Evolutionary conservation across 2,888 invertebrate species (phyloP), one percentile per base, ranked within the genome.

Genomic region (Nemotelus nigrinus): DNA sequence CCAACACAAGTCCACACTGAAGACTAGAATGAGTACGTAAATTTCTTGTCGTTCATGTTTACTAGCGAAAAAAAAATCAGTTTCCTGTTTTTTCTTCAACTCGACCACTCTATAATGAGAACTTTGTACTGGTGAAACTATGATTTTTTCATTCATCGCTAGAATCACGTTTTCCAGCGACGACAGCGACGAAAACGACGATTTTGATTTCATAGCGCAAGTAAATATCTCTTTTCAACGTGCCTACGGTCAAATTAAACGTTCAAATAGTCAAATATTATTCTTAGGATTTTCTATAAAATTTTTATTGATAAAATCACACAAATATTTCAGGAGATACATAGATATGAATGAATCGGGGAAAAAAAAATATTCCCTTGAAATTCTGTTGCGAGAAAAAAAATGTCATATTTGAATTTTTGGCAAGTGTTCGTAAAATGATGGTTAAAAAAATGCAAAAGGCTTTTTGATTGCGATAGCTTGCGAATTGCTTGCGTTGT

Each of bases 191-290:
- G 25, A 25, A 25, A 25, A 25, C 25, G 25, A 25, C 25, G 25
- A 25, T 25, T 25, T 25, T 25, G 25, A 25, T 25, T 25, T 25
- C 25, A 25, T 25, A 25, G 25, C 25, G 25, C 25, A 25, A 25
- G 25, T 25, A 25, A n/a, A 58, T 58, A 25, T 58, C 25, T n/a
- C 25, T 58, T 58, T 58, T 25, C 4, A 10, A 25, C 8, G 58
- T n/a, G 58, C 58, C 6, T 1, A 58, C 25, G 58, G n/a, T 4
- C 8, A 58, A 58, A 58, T n/a, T 58, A 25, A 58, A 58, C 2
- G 58, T 58, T 58, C 58, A 58, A 58, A 58, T 58, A 58, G 8
- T 58, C 58, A 58, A 58, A 58, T 58, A 58, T 58, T 58, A 10
- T 58, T 58, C 58, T 58, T 58, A 4, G 25, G 58, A 58, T 58